Evolutionary conservation across 2,797 vertebrate genomes (phyloP).

Genomic region (Neostethus bicornis): DNA sequence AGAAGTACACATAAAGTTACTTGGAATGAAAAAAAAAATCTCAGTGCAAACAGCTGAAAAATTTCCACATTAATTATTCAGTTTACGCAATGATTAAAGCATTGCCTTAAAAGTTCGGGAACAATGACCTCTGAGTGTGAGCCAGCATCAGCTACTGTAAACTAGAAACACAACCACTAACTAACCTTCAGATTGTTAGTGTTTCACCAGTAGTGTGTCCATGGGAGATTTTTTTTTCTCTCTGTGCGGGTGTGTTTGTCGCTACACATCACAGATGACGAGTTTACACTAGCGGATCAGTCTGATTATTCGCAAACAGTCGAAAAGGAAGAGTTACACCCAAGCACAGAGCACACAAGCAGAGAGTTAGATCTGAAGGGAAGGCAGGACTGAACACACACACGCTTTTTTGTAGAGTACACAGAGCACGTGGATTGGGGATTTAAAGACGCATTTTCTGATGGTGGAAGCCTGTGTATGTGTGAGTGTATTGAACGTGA

Average conservation of each 20-base stretch:
- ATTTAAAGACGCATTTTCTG: constrained; percentile 52
- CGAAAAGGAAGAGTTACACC: neutral
- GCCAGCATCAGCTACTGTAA: constrained; percentile 5
- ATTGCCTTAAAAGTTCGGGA: neutral
- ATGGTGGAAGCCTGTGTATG: constrained; percentile 25
- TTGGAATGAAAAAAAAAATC: constrained; percentile 9
- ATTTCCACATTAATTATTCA: neutral
- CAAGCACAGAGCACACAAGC: too few relatives aligned
- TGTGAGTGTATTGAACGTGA: constrained; percentile 50
- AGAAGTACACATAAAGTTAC: constrained; percentile 14
- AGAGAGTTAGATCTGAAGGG: neutral
- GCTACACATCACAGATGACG: neutral
- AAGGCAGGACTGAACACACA: constrained; percentile 3
- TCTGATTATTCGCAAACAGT: neutral
- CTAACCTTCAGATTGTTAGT: constrained; percentile 9
- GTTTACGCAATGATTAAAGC: neutral
- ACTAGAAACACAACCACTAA: constrained; percentile 4
- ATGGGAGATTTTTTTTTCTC: neutral
- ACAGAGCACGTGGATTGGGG: constrained; percentile 45
- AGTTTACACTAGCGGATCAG: neutral
- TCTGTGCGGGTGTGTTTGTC: constrained; percentile 3
- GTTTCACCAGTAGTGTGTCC: neutral
- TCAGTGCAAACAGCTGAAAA: neutral
- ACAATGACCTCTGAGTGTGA: constrained; percentile 14
- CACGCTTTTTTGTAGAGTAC: constrained; percentile 13